Percentiles rank a stretch among this genome's conserved stretches.
Conservation (phyloP, 2,888 invertebrate species). For the Amblyteles armatorius region DNA sequence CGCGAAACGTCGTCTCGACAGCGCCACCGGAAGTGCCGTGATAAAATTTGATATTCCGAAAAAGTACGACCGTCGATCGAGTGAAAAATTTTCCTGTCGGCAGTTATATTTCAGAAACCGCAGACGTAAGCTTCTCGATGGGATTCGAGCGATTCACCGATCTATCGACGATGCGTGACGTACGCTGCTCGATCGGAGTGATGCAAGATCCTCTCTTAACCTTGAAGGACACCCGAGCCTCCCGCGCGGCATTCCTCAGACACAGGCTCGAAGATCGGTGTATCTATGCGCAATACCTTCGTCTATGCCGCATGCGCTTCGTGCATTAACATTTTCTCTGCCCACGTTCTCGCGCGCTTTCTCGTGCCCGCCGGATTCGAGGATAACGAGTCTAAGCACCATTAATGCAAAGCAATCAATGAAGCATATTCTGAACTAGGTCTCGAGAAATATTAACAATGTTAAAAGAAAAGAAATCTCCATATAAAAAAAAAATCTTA, state of each 20-base stretch:
- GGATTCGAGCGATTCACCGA: constrained; percentile 29
- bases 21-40: background rate
- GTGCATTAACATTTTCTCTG: constrained; percentile 26
- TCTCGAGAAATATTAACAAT: too few species aligned
- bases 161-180: constrained; percentile 24
- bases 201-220: constrained; percentile 72
- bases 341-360: constrained; percentile 28
- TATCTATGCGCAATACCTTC: constrained; percentile 31
- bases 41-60: background rate
- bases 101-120: background rate
- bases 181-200: constrained; percentile 34
- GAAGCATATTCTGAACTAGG: background rate
- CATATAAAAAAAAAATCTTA: too few species aligned
- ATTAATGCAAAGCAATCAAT: background rate
- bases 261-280: constrained; percentile 45
- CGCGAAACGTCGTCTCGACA: background rate
- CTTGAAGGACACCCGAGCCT: constrained; percentile 71
- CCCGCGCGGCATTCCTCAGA: constrained; percentile 63
- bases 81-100: background rate
- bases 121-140: background rate
- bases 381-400: constrained; percentile 35
- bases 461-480: too few species aligned
- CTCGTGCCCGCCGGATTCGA: background rate
- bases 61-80: background rate
- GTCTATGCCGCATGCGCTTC: constrained; percentile 23